Percentiles rank a stretch among this genome's conserved stretches.
Evolutionary conservation across 2,888 invertebrate genomes (phyloP).

Genomic region (Drosophila rubida): DNA sequence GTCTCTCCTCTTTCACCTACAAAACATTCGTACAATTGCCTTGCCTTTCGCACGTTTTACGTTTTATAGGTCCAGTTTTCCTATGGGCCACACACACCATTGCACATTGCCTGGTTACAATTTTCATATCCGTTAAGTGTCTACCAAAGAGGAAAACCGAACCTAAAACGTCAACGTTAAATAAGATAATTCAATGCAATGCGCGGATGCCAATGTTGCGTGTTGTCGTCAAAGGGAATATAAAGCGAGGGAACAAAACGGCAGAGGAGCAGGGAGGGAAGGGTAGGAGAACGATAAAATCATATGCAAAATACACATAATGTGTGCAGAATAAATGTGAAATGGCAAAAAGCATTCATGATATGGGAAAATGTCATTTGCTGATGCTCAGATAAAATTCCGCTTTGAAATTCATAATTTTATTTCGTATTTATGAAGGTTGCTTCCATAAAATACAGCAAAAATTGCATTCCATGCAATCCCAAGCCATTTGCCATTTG

Average conservation of each 20-base stretch:
- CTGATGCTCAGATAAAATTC: constrained; percentile 15
- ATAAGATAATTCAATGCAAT: constrained; percentile 36
- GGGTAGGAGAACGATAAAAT: neutral
- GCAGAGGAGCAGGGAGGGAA: no score
- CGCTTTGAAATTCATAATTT: constrained; percentile 11
- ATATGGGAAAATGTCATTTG: constrained; percentile 16
- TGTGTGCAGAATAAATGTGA: constrained; percentile 14
- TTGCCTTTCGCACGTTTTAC: constrained; percentile 40
- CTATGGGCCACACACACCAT: constrained; percentile 11
- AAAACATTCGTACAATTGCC: constrained; percentile 25
- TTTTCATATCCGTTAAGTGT: constrained; percentile 47
- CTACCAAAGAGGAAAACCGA: constrained; percentile 15
- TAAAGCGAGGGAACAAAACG: neutral
- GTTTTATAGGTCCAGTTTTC: constrained; percentile 35
- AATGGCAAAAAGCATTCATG: neutral
- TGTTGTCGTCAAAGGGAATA: neutral
- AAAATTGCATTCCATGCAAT: neutral
- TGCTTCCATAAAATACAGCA: neutral
- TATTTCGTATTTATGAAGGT: neutral
- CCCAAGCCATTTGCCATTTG: neutral
- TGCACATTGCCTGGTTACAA: constrained; percentile 23
- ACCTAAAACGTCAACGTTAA: constrained; percentile 38
- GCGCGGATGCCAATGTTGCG: neutral
- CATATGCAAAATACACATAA: constrained; percentile 17
- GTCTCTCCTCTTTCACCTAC: neutral